Conservation (phyloP, 2,888 invertebrate genomes). For the Corbicula japonica region DNA sequence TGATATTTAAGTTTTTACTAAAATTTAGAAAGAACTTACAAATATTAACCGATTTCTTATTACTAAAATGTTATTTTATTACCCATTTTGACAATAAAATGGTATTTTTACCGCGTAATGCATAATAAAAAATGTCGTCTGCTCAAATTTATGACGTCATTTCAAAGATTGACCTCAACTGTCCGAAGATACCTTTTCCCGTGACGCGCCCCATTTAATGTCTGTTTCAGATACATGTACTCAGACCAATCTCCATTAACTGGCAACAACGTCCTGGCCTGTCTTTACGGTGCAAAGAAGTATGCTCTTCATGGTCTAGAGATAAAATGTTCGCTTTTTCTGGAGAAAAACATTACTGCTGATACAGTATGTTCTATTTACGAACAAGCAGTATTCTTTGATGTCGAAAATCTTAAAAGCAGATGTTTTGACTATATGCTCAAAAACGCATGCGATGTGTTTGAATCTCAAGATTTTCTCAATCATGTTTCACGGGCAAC, state of each 20-base stretch:
- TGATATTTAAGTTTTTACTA: too few species aligned
- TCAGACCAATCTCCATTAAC: neutral
- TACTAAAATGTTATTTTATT: too few species aligned
- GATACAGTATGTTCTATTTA: neutral
- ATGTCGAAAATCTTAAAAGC: neutral
- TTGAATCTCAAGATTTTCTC: conserved; percentile 1
- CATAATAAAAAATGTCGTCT: too few species aligned
- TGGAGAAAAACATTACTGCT: neutral
- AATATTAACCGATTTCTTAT: too few species aligned
- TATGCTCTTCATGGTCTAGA: conserved; percentile 4
- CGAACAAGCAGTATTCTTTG: neutral
- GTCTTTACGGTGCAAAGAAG: conserved; percentile 15
- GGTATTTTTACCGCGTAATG: too few species aligned
- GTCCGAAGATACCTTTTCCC: too few species aligned
- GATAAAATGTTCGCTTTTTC: neutral
- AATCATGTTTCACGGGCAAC: neutral
- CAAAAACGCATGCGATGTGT: neutral
- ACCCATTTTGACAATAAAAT: too few species aligned
- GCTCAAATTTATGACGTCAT: too few species aligned
- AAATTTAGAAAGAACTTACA: too few species aligned
- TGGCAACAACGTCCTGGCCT: conserved; percentile 7
- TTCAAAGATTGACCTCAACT: too few species aligned
- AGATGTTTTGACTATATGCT: conserved; percentile 17
- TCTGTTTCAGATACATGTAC: conserved; percentile 15
- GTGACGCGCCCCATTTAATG: too few species aligned